phyloP scores from a whole-genome alignment of 2,888 invertebrate species.

The Leptinotarsa rubiginosa region DNA sequence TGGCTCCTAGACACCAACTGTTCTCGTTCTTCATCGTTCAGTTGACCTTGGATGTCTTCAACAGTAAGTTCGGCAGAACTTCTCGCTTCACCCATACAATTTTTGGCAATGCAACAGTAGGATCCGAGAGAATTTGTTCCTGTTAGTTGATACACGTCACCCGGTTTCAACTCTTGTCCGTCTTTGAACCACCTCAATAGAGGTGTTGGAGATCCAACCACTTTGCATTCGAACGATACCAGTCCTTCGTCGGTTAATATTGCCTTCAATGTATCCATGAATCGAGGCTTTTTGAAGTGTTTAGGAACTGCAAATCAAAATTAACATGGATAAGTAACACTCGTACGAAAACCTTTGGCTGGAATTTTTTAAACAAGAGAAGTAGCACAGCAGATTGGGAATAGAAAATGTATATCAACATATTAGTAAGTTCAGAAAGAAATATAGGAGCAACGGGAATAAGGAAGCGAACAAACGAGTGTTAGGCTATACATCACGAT shows the following conservation, averaged over 20 bases:
- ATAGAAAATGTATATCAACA: too few relatives aligned
- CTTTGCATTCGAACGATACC: constrained; percentile 93
- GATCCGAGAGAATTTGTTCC: constrained; percentile 91
- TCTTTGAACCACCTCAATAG: constrained; percentile 91
- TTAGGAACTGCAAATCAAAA: constrained; percentile 79
- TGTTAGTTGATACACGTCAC: constrained; percentile 91
- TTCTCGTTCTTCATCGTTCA: constrained; percentile 86
- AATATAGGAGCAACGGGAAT: too few relatives aligned
- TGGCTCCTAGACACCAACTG: constrained; percentile 81
- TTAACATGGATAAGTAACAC: neutral
- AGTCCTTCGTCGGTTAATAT: constrained; percentile 91
- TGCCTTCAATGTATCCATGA: constrained; percentile 90
- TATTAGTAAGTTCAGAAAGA: too few relatives aligned
- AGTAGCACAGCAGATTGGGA: too few relatives aligned
- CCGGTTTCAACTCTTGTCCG: constrained; percentile 90
- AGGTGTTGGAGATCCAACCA: constrained; percentile 92
- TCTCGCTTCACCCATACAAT: constrained; percentile 91
- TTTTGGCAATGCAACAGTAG: constrained; percentile 89
- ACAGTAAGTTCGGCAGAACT: constrained; percentile 89
- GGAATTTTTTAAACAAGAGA: too few relatives aligned
- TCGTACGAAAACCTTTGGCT: too few relatives aligned
- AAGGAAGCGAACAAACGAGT: too few relatives aligned
- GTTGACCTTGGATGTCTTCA: constrained; percentile 90
- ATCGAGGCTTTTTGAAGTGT: constrained; percentile 89
- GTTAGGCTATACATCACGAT: too few relatives aligned